Conservation (phyloP, 92 coral and sea anemone species). For the Porites cylindrica region DNA sequence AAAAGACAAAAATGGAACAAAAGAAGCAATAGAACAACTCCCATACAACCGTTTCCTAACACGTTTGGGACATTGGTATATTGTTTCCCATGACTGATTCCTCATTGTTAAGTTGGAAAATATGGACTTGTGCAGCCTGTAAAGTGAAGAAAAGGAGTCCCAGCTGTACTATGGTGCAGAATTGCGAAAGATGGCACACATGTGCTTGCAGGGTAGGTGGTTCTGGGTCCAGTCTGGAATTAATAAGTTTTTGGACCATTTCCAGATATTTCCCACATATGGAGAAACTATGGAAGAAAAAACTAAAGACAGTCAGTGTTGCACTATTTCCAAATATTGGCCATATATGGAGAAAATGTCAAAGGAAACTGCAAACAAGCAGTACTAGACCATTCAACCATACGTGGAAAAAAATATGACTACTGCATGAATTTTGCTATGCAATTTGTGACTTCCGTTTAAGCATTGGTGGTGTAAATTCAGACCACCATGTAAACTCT, state of each 20-base stretch:
- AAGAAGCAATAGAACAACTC: too few species aligned
- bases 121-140: background rate
- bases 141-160: background rate
- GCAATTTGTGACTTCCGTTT: background rate
- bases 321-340: conserved; percentile 5
- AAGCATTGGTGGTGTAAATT: conserved; percentile 11
- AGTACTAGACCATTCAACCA: too few species aligned
- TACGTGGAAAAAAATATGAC: too few species aligned
- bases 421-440: background rate
- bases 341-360: conserved; percentile 45
- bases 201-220: background rate
- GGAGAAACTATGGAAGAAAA: conserved; percentile 41
- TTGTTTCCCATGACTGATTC: background rate
- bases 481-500: conserved; percentile 8
- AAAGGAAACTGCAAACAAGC: conserved; percentile 4
- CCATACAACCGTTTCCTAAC: too few species aligned
- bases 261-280: conserved; percentile 50
- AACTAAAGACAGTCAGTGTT: background rate
- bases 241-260: conserved; percentile 38
- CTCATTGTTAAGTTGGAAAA: background rate
- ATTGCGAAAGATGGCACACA: background rate
- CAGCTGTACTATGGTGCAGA: background rate
- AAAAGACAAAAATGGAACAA: too few species aligned
- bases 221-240: background rate
- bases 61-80: background rate